These are phyloP conservation scores for Miniopterus natalensis DNA, from an alignment of 2,113 vertebrate genomes.

Conservation along the genomic window DNA sequence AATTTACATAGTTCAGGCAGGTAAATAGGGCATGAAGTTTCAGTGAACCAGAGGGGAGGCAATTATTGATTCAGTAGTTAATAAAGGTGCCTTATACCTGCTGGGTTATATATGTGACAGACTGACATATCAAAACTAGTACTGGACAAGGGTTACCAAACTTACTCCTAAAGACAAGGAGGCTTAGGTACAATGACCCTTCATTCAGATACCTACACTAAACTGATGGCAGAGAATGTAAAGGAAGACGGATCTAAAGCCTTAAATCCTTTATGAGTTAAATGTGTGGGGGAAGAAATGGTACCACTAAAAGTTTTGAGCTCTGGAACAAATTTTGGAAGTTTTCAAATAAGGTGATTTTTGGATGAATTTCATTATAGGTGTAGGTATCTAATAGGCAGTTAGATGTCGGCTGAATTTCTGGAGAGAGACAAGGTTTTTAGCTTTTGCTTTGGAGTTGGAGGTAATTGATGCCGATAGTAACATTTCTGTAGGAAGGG, in stretches of 20 bases:
- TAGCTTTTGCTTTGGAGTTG: constrained; percentile 27
- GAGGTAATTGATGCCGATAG: constrained; percentile 2
- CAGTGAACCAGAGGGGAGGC: background rate
- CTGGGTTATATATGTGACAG: background rate
- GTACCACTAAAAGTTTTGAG: constrained; percentile 10
- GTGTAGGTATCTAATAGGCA: background rate
- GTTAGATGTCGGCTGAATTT: background rate
- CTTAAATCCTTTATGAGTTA: background rate
- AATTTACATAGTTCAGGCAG: background rate
- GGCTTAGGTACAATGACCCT: background rate
- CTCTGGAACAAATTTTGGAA: background rate
- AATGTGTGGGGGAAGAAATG: background rate
- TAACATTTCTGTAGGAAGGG: background rate
- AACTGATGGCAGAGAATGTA: constrained; percentile 32
- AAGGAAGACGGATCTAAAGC: background rate
- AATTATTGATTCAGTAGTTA: background rate
- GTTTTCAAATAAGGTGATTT: background rate
- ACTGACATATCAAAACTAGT: background rate
- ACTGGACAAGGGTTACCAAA: background rate
- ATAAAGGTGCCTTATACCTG: background rate
- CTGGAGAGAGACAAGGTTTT: background rate
- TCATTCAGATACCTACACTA: background rate
- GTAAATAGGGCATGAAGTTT: constrained; percentile 27
- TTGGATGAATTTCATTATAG: constrained; percentile 10
- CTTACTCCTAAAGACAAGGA: background rate